Conservation (phyloP, 2,888 invertebrate genomes). For the Pycnomerus fuliginosus region DNA sequence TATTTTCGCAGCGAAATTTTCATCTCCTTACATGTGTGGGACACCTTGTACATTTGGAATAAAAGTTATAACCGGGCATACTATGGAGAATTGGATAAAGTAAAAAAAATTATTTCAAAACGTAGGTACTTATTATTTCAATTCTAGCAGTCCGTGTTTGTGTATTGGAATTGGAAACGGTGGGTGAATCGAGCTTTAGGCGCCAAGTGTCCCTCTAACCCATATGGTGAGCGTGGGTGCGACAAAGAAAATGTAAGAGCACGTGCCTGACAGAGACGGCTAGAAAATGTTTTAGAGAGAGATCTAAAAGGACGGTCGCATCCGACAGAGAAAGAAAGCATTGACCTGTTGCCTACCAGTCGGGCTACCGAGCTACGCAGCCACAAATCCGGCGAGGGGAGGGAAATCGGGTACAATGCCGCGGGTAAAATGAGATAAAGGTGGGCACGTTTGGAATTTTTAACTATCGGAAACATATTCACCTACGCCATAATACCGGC, state of each 20-base stretch:
- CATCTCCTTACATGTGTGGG: too few relatives aligned
- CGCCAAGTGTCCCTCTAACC: conserved; percentile 31
- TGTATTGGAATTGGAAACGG: too few relatives aligned
- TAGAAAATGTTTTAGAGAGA: conserved; percentile 49
- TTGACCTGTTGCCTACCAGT: conserved; percentile 64
- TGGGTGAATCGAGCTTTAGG: conserved; percentile 18
- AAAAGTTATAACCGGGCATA: too few relatives aligned
- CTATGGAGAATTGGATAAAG: too few relatives aligned
- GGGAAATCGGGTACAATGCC: conserved; percentile 45
- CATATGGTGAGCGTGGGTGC: conserved; percentile 25
- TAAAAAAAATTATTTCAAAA: too few relatives aligned
- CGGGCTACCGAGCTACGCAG: conserved; percentile 57
- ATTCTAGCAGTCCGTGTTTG: too few relatives aligned
- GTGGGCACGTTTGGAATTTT: conserved; percentile 40
- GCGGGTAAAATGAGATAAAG: conserved; percentile 47
- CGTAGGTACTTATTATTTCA: too few relatives aligned
- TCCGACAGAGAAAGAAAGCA: conserved; percentile 55
- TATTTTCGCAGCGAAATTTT: too few relatives aligned
- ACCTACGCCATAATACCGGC: conserved; percentile 12
- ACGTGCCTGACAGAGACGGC: conserved; percentile 14
- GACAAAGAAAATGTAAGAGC: conserved; percentile 7
- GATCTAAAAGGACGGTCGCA: conserved; percentile 46
- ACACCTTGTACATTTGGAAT: too few relatives aligned
- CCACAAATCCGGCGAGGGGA: conserved; percentile 44
- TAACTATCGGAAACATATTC: conserved; percentile 25